These are phyloP conservation scores for Atractosteus spatula DNA, from an alignment of 2,113 vertebrate genomes.

Conservation along the genomic window DNA sequence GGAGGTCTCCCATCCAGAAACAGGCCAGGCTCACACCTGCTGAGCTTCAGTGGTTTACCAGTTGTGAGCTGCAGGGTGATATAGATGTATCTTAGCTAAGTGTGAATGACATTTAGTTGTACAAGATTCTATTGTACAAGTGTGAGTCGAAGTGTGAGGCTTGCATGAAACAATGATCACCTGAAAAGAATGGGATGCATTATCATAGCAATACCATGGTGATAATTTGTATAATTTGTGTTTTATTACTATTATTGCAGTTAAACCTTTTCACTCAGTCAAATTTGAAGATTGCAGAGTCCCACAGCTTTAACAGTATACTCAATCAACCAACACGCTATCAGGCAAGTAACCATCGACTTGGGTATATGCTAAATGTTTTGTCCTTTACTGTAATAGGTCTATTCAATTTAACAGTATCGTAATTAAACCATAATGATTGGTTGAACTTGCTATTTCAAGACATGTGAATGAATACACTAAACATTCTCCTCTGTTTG, in stretches of 20 bases:
- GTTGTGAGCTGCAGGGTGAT: too few species aligned
- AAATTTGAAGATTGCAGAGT: conserved; percentile 78
- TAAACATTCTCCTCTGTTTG: conserved; percentile 5
- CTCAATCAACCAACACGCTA: conserved; percentile 83
- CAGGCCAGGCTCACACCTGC: too few species aligned
- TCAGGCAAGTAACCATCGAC: conserved; percentile 62
- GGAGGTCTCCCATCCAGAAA: too few species aligned
- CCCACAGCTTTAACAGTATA: conserved; percentile 85
- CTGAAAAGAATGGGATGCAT: too few species aligned
- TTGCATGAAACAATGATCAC: too few species aligned
- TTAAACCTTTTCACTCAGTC: conserved; percentile 83
- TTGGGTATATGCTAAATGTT: not conserved
- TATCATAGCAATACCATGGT: too few species aligned
- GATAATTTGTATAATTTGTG: conserved; percentile 1
- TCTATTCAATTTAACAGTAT: not conserved
- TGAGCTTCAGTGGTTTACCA: too few species aligned
- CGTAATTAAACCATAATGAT: not conserved
- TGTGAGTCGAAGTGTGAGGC: too few species aligned
- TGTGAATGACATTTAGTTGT: too few species aligned
- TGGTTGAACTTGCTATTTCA: not conserved
- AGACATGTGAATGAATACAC: not conserved
- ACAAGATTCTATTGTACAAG: too few species aligned
- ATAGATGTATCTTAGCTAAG: too few species aligned
- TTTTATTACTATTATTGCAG: conserved; percentile 61
- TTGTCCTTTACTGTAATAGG: not conserved